phyloP scores from a whole-genome alignment of 2,113 vertebrate species.

The Acrocephalus arundinaceus region DNA sequence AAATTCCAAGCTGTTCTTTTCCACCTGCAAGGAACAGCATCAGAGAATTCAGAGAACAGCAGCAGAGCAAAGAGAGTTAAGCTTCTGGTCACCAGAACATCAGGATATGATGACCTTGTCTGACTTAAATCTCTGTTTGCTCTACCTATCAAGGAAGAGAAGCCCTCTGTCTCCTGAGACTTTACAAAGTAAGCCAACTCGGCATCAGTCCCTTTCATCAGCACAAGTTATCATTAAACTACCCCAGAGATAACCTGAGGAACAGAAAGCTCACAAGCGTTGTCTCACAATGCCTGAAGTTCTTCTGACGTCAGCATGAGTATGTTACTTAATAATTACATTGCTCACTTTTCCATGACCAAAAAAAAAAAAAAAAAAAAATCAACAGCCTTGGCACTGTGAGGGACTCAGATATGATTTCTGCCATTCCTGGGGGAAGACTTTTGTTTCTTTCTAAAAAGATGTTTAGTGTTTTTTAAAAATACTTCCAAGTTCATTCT shows the following conservation, averaged over 20 bases:
- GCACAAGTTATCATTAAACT: neutral
- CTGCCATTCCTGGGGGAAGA: neutral
- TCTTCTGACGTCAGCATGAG: neutral
- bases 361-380: neutral
- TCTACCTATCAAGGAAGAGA: neutral
- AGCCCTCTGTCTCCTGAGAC: neutral
- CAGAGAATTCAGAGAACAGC: neutral
- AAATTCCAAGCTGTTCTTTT: neutral
- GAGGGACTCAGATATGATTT: neutral
- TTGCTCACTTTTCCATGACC: neutral
- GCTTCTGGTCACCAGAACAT: neutral
- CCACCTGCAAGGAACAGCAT: neutral
- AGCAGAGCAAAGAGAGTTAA: neutral
- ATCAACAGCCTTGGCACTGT: neutral
- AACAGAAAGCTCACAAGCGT: neutral
- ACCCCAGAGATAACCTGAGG: neutral
- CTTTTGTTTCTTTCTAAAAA: neutral
- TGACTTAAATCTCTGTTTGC: neutral
- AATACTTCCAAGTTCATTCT: neutral
- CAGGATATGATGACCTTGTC: neutral
- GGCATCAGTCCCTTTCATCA: neutral
- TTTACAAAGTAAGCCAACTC: neutral
- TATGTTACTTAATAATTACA: neutral
- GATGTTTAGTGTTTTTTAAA: neutral
- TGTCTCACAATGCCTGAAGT: neutral